phyloP scores from a whole-genome alignment of 2,797 vertebrate genomes.

The Falco cherrug region DNA sequence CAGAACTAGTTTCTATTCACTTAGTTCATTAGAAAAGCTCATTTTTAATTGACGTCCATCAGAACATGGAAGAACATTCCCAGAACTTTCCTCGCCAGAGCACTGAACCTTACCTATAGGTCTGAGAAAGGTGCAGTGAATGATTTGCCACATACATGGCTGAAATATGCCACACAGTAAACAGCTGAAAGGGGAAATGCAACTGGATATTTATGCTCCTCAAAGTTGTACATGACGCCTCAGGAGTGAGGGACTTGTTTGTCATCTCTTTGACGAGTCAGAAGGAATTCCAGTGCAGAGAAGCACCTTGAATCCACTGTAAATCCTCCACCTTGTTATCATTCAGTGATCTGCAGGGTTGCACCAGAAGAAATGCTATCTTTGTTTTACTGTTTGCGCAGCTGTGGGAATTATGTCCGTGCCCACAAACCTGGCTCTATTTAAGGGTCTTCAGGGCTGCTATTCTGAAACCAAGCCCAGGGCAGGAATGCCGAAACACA shows the following conservation, averaged over 20 bases:
- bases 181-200: background rate
- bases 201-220: constrained; percentile 56
- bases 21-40: background rate
- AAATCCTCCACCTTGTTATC: constrained; percentile 67
- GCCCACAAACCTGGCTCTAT: constrained; percentile 25
- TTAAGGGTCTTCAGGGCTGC: constrained; percentile 38
- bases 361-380: constrained; percentile 10
- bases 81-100: background rate
- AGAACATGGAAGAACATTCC: background rate
- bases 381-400: constrained; percentile 49
- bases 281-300: constrained; percentile 58
- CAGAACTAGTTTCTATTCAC: background rate
- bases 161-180: constrained; percentile 10
- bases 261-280: constrained; percentile 53
- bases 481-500: background rate
- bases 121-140: background rate
- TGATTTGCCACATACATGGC: background rate
- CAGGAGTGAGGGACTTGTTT: constrained; percentile 59
- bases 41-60: background rate
- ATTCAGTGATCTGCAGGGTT: constrained; percentile 42
- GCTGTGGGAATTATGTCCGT: constrained; percentile 35
- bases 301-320: constrained; percentile 51
- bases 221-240: background rate
- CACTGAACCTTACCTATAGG: background rate
- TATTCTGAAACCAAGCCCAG: background rate